phyloP scores from a whole-genome alignment of 2,797 vertebrate genomes.

The Distichodus sexfasciatus region DNA sequence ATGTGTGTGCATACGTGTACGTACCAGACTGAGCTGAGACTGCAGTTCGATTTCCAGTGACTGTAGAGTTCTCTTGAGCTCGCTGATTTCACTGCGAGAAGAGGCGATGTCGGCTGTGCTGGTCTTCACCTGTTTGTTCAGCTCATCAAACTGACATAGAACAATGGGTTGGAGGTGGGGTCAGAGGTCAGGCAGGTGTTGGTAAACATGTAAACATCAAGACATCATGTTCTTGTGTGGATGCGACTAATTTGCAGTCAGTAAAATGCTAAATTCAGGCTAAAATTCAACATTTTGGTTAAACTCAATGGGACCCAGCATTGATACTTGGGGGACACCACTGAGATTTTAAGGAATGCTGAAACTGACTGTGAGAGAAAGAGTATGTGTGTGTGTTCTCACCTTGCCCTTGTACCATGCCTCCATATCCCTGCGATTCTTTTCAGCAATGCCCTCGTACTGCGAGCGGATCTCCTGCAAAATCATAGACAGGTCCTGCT shows the following conservation, averaged over 20 bases:
- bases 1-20: not conserved
- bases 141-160: conserved; percentile 63
- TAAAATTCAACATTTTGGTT: not conserved
- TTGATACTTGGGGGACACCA: too few species aligned
- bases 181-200: not conserved
- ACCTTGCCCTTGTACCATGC: conserved; percentile 75
- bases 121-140: conserved; percentile 62
- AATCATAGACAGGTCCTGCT: conserved; percentile 52
- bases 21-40: conserved; percentile 72
- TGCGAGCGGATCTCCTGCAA: conserved; percentile 61
- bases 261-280: too few species aligned
- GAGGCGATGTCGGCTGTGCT: conserved; percentile 59
- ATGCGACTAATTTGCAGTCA: too few species aligned
- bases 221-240: too few species aligned
- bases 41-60: conserved; percentile 72
- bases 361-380: too few species aligned
- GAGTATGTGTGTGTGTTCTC: conserved; percentile 35
- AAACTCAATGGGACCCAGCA: too few species aligned
- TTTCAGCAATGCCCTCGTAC: conserved; percentile 66
- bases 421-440: conserved; percentile 69
- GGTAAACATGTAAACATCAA: not conserved
- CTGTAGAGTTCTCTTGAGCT: conserved; percentile 70
- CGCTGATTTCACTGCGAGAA: conserved; percentile 61
- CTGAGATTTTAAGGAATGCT: too few species aligned
- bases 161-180: not conserved